phyloP scores from a whole-genome alignment of 2,888 invertebrate genomes.

The Drosophila incognita region DNA sequence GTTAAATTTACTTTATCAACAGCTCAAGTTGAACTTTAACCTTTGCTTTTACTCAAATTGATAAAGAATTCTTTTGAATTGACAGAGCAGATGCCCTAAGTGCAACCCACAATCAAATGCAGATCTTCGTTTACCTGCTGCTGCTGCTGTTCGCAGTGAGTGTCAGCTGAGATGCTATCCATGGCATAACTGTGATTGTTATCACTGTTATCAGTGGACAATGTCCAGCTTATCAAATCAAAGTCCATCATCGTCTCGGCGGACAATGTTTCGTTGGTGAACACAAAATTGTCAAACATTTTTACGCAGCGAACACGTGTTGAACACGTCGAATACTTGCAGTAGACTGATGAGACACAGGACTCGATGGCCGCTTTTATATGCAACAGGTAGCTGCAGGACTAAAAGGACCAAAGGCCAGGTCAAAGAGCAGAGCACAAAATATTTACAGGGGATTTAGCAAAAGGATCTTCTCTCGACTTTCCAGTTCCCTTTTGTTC shows the following conservation, averaged over 20 bases:
- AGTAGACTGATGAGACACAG: conserved; percentile 58
- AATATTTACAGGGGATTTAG: conserved; percentile 51
- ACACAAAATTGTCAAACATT: conserved; percentile 70
- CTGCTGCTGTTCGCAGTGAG: conserved; percentile 21
- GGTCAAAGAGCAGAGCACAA: conserved; percentile 3
- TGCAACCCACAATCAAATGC: background rate
- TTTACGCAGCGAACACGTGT: conserved; percentile 45
- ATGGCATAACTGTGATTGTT: conserved; percentile 16
- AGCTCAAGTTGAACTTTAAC: background rate
- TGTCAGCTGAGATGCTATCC: conserved; percentile 40
- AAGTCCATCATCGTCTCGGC: conserved; percentile 76
- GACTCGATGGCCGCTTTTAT: conserved; percentile 48
- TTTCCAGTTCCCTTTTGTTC: conserved; percentile 18
- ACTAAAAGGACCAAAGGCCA: background rate
- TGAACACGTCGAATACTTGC: conserved; percentile 64
- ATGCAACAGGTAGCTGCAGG: conserved; percentile 34
- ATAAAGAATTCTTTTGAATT: background rate
- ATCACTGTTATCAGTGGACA: background rate
- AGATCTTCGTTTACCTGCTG: conserved; percentile 39
- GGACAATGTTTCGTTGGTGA: conserved; percentile 65
- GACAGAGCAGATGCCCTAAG: background rate
- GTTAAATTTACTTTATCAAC: too few species aligned
- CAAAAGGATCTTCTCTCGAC: conserved; percentile 26
- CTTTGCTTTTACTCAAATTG: too few species aligned
- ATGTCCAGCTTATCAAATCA: conserved; percentile 66